Conservation (phyloP, 2,113 vertebrate species). For the Ceuthmochares aereus region DNA sequence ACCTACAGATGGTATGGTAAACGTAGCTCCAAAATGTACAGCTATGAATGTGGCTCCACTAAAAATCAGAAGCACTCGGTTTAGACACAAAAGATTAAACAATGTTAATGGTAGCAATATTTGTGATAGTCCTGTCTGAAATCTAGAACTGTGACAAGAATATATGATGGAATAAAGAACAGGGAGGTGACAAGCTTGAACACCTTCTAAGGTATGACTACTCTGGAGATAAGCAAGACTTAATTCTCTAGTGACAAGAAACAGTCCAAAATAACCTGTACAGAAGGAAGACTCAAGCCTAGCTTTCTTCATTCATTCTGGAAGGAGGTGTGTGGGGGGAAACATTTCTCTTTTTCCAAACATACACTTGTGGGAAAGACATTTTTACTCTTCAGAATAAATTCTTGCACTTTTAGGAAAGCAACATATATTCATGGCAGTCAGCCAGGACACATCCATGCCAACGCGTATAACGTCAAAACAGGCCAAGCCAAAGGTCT, state of each 20-base stretch:
- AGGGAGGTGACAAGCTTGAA: neutral
- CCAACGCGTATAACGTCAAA: neutral
- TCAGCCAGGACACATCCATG: neutral
- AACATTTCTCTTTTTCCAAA: neutral
- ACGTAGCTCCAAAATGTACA: neutral
- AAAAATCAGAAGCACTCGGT: neutral
- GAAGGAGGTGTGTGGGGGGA: neutral
- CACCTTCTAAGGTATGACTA: neutral
- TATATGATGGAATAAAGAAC: neutral
- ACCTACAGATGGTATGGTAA: neutral
- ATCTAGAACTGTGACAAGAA: neutral
- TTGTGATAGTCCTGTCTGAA: neutral
- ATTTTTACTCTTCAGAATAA: neutral
- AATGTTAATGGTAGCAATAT: neutral
- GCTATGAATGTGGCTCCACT: neutral
- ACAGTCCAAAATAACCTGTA: neutral
- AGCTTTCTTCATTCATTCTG: neutral
- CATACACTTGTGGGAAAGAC: neutral
- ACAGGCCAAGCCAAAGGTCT: neutral
- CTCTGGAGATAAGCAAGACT: neutral
- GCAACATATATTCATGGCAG: neutral
- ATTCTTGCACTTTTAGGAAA: neutral
- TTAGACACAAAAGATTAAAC: neutral
- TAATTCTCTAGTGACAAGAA: neutral
- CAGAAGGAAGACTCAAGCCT: rapidly evolving